Evolutionary conservation across 2,888 invertebrate genomes (phyloP), one percentile per base, ranked within the genome.

Genomic region (Tanytarsus gracilentus): DNA sequence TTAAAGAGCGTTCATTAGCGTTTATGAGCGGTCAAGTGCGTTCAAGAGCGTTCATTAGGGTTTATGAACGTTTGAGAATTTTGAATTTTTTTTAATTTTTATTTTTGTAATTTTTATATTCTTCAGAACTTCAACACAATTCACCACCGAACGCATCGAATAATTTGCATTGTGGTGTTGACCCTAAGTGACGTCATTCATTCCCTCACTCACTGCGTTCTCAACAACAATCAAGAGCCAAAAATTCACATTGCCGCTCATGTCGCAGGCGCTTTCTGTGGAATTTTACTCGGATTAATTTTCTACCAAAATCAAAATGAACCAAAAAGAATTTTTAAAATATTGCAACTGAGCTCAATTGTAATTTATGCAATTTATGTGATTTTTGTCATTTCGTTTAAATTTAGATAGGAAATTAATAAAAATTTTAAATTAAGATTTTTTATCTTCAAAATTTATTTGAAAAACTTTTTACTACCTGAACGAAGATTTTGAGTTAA

Each of bases 231-330:
- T 67, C 64, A 61, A n/a, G 66, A 69, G 65, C 77, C 78, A 11
- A 71, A 74, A 30, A 78, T 86, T 62, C 85, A 86, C 39, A 81
- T 86, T 80, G 79, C 83, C 1, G 85, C 87, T 4, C 88, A 88
- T 68, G 74, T 79, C 14, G 78, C 83, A 5, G 88, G 88, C 4
- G 86, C 84, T 3, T 69, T 81, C 1, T 77, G 81, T 1, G 88
- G 87, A 0, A 72, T 84, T 1, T 73, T 85, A 5, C 67, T 85
- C 3, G 84, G 82, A 5, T 78, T 84, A 61, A 70, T 82, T 9
- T 69, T 82, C 8, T 84, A 78, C 65, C 74, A 58, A 21, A n/a
- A 25, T 26, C 21, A 6, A 23, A 36, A 33, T 25, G 26, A 50
- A 9, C 8, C 21, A 23, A 16, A 16, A 18, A 16, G 2, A 23